A percentile compares a stretch with the other conserved stretches of the same genome.
Conservation (phyloP, 2,888 invertebrate genomes). For the Heliconius aoede region DNA sequence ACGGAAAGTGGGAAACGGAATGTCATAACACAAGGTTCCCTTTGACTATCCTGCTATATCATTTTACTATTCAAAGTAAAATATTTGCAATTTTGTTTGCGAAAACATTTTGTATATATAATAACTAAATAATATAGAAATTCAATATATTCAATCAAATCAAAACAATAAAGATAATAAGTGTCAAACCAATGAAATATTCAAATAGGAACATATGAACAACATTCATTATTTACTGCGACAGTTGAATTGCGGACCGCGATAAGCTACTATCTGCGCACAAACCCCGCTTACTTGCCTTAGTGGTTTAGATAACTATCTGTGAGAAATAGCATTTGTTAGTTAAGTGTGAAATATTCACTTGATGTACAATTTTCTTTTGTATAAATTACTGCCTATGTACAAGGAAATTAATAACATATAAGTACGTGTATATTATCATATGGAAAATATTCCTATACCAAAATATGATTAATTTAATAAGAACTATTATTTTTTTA, state of each 20-base stretch:
- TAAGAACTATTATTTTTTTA: not conserved
- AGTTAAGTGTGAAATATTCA: constrained; percentile 38
- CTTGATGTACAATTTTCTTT: constrained; percentile 26
- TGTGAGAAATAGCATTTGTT: constrained; percentile 44
- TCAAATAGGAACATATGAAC: constrained; percentile 42
- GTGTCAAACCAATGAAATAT: constrained; percentile 38
- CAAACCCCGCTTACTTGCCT: constrained; percentile 43
- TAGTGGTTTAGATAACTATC: constrained; percentile 44
- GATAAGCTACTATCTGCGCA: constrained; percentile 46
- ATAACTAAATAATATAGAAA: not conserved
- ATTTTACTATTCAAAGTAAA: no score
- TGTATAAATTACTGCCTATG: constrained; percentile 3
- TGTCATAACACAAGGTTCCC: no score
- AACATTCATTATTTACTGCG: constrained; percentile 45
- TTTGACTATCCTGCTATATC: no score
- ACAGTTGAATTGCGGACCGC: constrained; percentile 46
- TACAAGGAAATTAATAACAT: not conserved
- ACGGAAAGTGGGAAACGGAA: no score
- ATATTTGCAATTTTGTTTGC: no score
- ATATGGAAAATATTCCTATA: no score
- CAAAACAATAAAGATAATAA: constrained; percentile 22
- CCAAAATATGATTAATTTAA: no score
- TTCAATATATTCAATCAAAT: not conserved
- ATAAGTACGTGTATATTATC: not conserved
- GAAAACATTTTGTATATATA: not conserved